phyloP scores from a whole-genome alignment of 1,140 invertebrate species.

The Drosophila willistoni region DNA sequence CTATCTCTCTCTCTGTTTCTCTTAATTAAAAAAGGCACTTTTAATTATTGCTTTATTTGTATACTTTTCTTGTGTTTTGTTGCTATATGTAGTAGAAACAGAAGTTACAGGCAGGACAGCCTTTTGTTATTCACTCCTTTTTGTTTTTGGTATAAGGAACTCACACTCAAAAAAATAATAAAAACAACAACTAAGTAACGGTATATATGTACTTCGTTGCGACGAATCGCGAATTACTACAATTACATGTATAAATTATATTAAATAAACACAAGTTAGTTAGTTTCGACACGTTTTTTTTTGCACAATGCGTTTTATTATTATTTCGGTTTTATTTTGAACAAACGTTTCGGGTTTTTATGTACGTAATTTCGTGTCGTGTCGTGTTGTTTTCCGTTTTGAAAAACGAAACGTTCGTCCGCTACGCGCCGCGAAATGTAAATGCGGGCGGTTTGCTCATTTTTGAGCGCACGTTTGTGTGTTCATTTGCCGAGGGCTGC shows the following conservation, averaged over 20 bases:
- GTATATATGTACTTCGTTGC: not conserved
- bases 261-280: slow-evolving; percentile 22
- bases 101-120: slow-evolving; percentile 36
- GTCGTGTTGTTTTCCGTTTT: slow-evolving; percentile 5
- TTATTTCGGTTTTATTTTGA: slow-evolving; percentile 17
- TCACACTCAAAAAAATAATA: slow-evolving; percentile 41
- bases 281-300: not conserved
- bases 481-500: slow-evolving; percentile 2
- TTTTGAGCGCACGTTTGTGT: slow-evolving; percentile 13
- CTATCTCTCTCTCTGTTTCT: slow-evolving; percentile 31
- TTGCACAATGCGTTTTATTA: slow-evolving; percentile 14
- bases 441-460: slow-evolving; percentile 50
- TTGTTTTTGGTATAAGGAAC: slow-evolving; percentile 60
- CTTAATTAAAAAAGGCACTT: slow-evolving; percentile 78
- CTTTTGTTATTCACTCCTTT: not conserved
- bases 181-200: slow-evolving; percentile 31
- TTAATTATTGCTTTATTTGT: slow-evolving; percentile 77
- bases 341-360: slow-evolving; percentile 4
- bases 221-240: not conserved
- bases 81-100: slow-evolving; percentile 44
- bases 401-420: slow-evolving; percentile 28
- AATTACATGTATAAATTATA: not conserved
- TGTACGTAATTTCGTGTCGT: slow-evolving; percentile 17
- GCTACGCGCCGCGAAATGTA: slow-evolving; percentile 60
- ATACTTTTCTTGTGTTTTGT: slow-evolving; percentile 3